A percentile compares a stretch with the other conserved stretches of the same genome.
These are phyloP conservation scores for Henicopernis longicauda DNA, from an alignment of 2,113 vertebrate genomes.

Conservation along the genomic window DNA sequence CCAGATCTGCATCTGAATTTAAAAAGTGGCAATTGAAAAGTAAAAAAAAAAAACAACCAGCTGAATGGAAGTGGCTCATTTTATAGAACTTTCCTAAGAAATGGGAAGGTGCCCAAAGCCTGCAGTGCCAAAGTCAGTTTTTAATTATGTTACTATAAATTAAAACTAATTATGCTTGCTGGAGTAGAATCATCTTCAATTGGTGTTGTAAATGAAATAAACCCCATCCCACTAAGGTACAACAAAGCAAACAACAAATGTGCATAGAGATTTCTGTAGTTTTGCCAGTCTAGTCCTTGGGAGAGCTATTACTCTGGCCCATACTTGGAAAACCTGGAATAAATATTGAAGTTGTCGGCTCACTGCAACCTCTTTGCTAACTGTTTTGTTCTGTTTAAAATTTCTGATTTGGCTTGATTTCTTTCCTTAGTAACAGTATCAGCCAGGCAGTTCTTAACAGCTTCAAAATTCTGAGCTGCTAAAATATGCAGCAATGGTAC, in stretches of 20 bases:
- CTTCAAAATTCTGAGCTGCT: constrained; percentile 6
- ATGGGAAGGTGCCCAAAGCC: neutral
- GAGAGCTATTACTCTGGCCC: neutral
- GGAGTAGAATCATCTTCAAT: neutral
- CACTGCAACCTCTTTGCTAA: neutral
- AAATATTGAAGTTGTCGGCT: neutral
- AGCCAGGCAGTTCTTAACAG: neutral
- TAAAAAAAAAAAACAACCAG: neutral
- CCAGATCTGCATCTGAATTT: neutral
- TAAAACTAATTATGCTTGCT: constrained; percentile 5
- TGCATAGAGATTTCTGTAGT: neutral
- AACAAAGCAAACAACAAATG: neutral
- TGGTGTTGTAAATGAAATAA: neutral
- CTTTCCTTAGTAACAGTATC: neutral
- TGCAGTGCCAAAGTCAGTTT: neutral
- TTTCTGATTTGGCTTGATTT: neutral
- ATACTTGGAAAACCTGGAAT: neutral
- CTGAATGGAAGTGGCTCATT: neutral
- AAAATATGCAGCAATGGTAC: neutral
- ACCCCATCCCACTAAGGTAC: neutral
- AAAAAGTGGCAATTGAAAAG: neutral
- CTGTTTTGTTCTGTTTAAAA: neutral
- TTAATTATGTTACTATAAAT: neutral
- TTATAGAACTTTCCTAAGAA: neutral
- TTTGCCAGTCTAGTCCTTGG: neutral